Base-by-base conservation (phyloP, 2,113 vertebrate species). In the Podarcis raffonei region DNA sequence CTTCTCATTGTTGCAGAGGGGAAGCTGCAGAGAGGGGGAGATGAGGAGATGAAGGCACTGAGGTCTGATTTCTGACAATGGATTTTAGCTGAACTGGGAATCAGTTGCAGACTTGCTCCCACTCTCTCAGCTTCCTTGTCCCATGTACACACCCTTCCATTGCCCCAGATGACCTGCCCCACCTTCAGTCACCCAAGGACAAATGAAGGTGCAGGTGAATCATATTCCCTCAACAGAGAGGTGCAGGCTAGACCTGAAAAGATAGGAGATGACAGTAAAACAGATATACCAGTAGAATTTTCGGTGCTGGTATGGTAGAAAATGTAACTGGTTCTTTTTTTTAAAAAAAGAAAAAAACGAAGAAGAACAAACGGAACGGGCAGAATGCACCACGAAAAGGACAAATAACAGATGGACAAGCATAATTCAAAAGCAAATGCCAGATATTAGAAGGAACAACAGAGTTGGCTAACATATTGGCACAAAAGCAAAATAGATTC, bases 361-460 rank as follows among this genome's bases (percentile, higher is more conserved):
- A 88, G 93, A 87, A 93, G 95, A 95, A 93, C 95, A 96, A 95
- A 94, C 87, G 92, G 87, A 96, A 94, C 95, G 93, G 1, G 92
- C 91, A 96, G 92, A 95, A 96, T 83, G 23, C 92, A 96, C 94
- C 90, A 93, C 93, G 96, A 96, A 96, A 94, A 96, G 95, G 96
- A 96, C 96, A 96, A 96, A 96, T 94, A 96, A 95, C 96, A 97
- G 97, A 97, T 96, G 96, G 96, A 97, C 95, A 96, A 95, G 95
- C 95, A 96, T 95, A 96, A 96, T 92, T 93, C 90, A 87, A 95
- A 95, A 94, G 89, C 90, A 94, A 96, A 94, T 93, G 96, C 95
- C 96, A 97, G 94, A 95, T 93, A 95, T 91, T 86, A 92, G 93
- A 95, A 95, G 92, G 94, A 94, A 92, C 93, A 94, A 95, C 94